These are phyloP conservation scores for Clostera curtula DNA, from an alignment of 2,888 invertebrate genomes.

Conservation along the genomic window DNA sequence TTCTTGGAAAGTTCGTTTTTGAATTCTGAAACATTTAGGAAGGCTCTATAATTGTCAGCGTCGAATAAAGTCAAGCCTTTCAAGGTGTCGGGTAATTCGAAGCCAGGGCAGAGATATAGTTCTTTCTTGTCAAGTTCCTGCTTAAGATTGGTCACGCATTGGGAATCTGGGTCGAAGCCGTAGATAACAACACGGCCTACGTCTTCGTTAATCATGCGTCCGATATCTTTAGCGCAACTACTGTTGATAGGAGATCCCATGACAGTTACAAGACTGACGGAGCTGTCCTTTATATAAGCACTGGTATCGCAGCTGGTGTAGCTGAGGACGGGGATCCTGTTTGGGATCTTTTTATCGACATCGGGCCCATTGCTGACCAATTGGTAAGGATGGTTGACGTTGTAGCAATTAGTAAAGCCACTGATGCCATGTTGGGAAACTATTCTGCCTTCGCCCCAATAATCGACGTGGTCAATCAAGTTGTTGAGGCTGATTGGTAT, in stretches of 20 bases:
- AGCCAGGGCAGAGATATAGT: slow-evolving; percentile 17
- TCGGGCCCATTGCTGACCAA: slow-evolving; percentile 37
- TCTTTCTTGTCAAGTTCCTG: slow-evolving; percentile 17
- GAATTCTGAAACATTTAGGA: background rate
- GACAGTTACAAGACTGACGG: slow-evolving; percentile 30
- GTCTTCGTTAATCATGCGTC: slow-evolving; percentile 29
- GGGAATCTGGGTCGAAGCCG: slow-evolving; percentile 22
- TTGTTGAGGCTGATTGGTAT: slow-evolving; percentile 19
- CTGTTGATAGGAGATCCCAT: slow-evolving; percentile 37
- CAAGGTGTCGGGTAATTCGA: background rate
- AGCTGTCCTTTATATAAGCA: slow-evolving; percentile 31
- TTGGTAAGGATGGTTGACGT: slow-evolving; percentile 34
- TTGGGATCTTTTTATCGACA: slow-evolving; percentile 32
- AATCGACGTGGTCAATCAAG: slow-evolving; percentile 34
- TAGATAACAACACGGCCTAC: slow-evolving; percentile 30
- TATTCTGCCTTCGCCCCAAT: slow-evolving; percentile 42
- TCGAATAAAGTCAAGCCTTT: background rate
- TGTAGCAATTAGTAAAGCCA: slow-evolving; percentile 34
- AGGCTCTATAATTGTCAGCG: background rate
- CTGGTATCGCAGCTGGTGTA: slow-evolving; percentile 33
- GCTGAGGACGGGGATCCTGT: slow-evolving; percentile 32
- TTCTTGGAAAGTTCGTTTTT: background rate
- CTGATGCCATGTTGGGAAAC: slow-evolving; percentile 13
- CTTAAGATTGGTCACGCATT: slow-evolving; percentile 24
- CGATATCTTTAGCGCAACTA: slow-evolving; percentile 35